Percentiles rank a stretch among this genome's conserved stretches.
Evolutionary conservation across 1,140 invertebrate genomes (phyloP).

Genomic region (Ericerus pela): DNA sequence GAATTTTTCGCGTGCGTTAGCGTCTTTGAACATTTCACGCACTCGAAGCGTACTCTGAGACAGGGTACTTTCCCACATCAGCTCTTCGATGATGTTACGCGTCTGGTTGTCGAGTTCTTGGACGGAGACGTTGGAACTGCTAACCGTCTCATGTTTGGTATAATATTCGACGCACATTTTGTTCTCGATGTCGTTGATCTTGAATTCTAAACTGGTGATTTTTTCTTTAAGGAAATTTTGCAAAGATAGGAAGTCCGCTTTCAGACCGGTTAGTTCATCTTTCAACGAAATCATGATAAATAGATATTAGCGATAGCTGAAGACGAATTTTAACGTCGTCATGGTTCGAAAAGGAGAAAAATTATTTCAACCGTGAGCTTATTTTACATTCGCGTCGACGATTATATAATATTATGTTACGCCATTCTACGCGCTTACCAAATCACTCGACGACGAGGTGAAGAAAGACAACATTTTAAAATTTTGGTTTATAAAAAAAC

Average conservation of each 20-base stretch:
- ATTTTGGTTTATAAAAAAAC: no score
- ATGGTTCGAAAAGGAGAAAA: no score
- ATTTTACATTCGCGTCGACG: no score
- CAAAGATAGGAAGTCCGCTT: not conserved
- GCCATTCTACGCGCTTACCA: no score
- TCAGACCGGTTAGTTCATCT: not conserved
- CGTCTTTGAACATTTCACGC: not conserved
- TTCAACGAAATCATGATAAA: not conserved
- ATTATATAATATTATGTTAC: no score
- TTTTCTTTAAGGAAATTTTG: no score
- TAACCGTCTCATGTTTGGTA: not conserved
- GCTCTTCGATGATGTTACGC: not conserved
- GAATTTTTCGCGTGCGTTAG: not conserved
- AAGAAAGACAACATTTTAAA: no score
- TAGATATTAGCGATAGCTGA: no score
- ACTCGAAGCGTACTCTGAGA: not conserved
- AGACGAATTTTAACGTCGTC: no score
- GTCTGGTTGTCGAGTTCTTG: not conserved
- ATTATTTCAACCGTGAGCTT: no score
- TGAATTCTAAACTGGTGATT: not conserved
- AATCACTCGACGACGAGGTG: no score
- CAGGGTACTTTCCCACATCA: slow-evolving; percentile 4
- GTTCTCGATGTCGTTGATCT: not conserved
- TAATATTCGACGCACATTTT: not conserved
- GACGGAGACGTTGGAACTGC: not conserved